phyloP scores from a whole-genome alignment of 1,140 invertebrate genomes.

The Parapsyche elsis region DNA sequence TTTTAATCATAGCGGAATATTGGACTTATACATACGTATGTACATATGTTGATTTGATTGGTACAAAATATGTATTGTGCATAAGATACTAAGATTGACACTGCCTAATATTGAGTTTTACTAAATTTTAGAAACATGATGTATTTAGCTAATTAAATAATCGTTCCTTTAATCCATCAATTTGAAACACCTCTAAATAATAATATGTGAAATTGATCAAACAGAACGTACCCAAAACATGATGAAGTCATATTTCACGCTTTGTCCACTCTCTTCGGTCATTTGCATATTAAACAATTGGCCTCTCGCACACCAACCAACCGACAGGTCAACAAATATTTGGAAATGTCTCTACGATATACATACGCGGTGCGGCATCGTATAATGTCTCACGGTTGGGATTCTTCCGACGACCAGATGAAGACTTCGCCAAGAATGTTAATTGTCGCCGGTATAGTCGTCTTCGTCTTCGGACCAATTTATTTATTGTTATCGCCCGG shows the following conservation, averaged over 20 bases:
- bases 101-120: too few species aligned
- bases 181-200: too few species aligned
- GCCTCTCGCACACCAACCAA: not conserved
- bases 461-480: not conserved
- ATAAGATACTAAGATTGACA: too few species aligned
- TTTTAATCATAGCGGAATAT: too few species aligned
- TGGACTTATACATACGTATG: too few species aligned
- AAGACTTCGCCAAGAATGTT: constrained; percentile 11
- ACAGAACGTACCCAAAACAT: not conserved
- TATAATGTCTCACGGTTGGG: constrained; percentile 11
- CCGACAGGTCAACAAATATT: not conserved
- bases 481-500: constrained; percentile 10
- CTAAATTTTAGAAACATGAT: too few species aligned
- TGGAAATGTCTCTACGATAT: not conserved
- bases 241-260: constrained; percentile 28
- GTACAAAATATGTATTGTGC: too few species aligned
- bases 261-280: not conserved
- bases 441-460: not conserved
- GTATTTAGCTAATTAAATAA: too few species aligned
- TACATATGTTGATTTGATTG: too few species aligned
- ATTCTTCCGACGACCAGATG: not conserved
- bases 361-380: not conserved
- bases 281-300: constrained; percentile 12
- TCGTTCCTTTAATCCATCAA: too few species aligned
- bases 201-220: too few species aligned